Conservation (phyloP, 2,797 vertebrate genomes). For the Karalla daura region DNA sequence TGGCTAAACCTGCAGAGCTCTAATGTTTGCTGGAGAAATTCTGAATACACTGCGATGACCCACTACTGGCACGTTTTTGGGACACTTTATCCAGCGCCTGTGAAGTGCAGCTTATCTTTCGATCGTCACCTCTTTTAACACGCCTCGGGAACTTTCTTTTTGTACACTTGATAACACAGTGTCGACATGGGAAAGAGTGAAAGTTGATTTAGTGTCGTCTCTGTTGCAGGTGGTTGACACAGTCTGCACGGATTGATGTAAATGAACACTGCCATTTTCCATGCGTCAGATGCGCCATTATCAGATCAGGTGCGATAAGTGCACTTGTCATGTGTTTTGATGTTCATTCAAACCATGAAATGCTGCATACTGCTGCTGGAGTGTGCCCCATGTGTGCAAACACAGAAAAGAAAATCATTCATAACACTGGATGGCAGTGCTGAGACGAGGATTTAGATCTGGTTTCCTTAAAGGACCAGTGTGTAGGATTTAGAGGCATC, state of each 20-base stretch:
- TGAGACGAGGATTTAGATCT: background rate
- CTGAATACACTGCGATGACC: constrained; percentile 22
- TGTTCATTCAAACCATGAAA: background rate
- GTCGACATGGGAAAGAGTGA: background rate
- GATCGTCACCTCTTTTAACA: constrained; percentile 28
- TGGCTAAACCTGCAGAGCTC: constrained; percentile 54
- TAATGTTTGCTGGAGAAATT: constrained; percentile 10
- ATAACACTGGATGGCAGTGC: background rate
- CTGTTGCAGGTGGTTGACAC: background rate
- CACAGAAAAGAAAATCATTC: background rate
- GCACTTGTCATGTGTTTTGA: too few species aligned
- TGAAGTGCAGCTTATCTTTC: constrained; percentile 13
- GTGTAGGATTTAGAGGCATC: too few species aligned
- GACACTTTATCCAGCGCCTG: constrained; percentile 45
- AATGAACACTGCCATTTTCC: background rate
- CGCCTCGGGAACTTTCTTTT: constrained; percentile 7
- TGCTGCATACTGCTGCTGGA: background rate
- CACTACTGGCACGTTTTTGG: constrained; percentile 20
- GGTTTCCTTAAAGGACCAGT: too few species aligned
- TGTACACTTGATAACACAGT: too few species aligned
- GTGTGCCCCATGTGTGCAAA: background rate
- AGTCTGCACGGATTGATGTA: background rate
- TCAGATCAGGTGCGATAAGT: too few species aligned
- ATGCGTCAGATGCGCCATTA: too few species aligned
- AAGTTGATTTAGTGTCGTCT: background rate